Evolutionary conservation across 1,140 invertebrate species (phyloP), one percentile per base, ranked within the genome.

Genomic region (Spodoptera frugiperda): DNA sequence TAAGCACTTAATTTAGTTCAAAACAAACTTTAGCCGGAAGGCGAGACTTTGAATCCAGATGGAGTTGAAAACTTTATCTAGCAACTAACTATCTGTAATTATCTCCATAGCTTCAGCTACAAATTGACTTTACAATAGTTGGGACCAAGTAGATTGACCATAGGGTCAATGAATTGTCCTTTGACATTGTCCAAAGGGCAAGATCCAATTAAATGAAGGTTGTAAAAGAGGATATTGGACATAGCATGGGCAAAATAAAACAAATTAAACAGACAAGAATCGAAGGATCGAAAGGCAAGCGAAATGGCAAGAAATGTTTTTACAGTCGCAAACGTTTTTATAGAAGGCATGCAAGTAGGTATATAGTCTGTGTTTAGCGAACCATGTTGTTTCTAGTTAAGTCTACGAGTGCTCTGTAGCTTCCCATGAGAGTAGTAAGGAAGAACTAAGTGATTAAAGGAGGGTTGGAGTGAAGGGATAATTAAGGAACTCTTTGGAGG

Each of bases 141-240:
- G 53, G 46, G 68, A 51, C 67, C 48, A 54, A 70, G 67, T 70
- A 21, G 67, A 54, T 70, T 51, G 71, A 73, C 55, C 54, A 48
- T 19, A 49, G 55, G 71, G 71, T 61, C 71, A 73, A 61, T 73
- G 71, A 61, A 55, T 73, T 73, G 55, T 73, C 55, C 71, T 59
- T 48, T 73, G 71, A 73, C 71, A 73, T 59, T 55, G 68, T 46
- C 51, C n/a, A 54, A 61, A 59, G 51, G 71, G 71, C 55, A 70
- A 21, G 21, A 54, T 61, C 54, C 46, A 61, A 73, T 73, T 73
- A 73, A 70, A 73, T 59, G 14, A 59, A 33, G 51, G 30, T 19
- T 61, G 51, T 61, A 55, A 21, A 49, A 73, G 49, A 73, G 71
- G 68, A 71, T 55, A 57, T 21, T 46, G 68, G 11, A n/a, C 3